Conservation (phyloP, 2,113 vertebrate genomes). For the Ondatra zibethicus region DNA sequence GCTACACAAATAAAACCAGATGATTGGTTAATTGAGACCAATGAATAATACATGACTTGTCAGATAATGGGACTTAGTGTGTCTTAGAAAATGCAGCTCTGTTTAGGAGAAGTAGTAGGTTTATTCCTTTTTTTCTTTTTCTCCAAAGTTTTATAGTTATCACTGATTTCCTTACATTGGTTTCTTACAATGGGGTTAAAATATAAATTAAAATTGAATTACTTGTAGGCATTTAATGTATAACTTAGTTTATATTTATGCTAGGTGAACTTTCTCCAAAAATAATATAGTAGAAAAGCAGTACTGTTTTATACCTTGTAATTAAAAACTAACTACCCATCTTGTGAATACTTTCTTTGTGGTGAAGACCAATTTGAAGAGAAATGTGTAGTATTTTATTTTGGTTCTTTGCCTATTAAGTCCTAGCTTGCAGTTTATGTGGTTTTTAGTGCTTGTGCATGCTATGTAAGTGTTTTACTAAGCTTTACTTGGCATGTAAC, state of each 20-base stretch:
- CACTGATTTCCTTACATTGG: background rate
- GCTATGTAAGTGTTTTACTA: background rate
- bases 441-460: background rate
- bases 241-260: constrained; percentile 21
- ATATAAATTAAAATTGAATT: constrained; percentile 28
- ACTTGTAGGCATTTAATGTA: constrained; percentile 24
- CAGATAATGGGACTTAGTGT: constrained; percentile 50
- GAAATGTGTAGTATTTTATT: background rate
- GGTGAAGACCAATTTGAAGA: constrained; percentile 4
- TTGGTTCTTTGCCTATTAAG: constrained; percentile 42
- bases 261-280: background rate
- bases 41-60: constrained; percentile 52
- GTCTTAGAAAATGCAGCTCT: constrained; percentile 32
- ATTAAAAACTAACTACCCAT: constrained; percentile 43
- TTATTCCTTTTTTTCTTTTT: background rate
- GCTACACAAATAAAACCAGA: constrained; percentile 30
- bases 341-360: background rate
- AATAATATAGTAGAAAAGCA: constrained; percentile 22
- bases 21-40: constrained; percentile 54
- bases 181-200: constrained; percentile 33
- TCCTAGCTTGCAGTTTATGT: constrained; percentile 57
- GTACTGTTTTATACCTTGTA: background rate
- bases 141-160: background rate
- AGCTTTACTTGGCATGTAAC: constrained; percentile 45
- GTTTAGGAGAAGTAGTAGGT: constrained; percentile 19